Base-by-base conservation (phyloP, 2,113 vertebrate genomes). In the Aegithalos caudatus region DNA sequence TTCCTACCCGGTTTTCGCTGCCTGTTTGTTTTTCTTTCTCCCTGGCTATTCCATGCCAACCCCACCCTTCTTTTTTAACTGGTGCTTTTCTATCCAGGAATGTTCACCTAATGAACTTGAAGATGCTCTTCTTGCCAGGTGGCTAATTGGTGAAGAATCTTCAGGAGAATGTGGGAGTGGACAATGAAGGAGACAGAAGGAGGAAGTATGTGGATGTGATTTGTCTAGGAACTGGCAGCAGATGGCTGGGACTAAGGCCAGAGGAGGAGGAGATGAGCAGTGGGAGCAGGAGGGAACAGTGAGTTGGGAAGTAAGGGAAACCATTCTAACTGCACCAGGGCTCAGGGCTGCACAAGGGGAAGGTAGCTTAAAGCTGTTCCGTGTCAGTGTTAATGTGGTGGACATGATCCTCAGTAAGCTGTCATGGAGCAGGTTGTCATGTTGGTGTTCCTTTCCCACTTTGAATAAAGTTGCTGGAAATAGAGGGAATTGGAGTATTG, bases 71-170 rank as follows among this genome's bases (percentile, higher is more conserved):
- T 54, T 37, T 86, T 88, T 48, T 88, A 65, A 45, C 33, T 73
- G 51, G 28, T 85, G 71, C 67, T 93, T 83, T 85, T 90, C 48
- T 88, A 13, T 91, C 58, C 90, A 86, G 88, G 88, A 95, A 96
- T 95, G 92, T 94, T 94, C 82, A 83, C 88, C 85, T 92, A 67
- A 95, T 90, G 88, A 93, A 82, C 88, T 91, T 90, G 66, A 54
- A 85, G 87, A 88, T 88, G 53, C 2, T 90, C 23, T 77, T 77
- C 33, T 93, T 93, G 67, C 90, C 88, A 90, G 86, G 76, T 31
- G 40, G 50, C 79, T 90, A 57, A 86, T 60, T 77, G 62, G 44
- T 24, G 1, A 84, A 72, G 58, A 79, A 53, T 29, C 58, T 82
- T 78, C 2, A 3, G 47, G 31, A 88, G 76, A 62, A 48, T 64